These are phyloP conservation scores for Trachelus tabidus DNA, from an alignment of 2,888 invertebrate species.

Conservation along the genomic window DNA sequence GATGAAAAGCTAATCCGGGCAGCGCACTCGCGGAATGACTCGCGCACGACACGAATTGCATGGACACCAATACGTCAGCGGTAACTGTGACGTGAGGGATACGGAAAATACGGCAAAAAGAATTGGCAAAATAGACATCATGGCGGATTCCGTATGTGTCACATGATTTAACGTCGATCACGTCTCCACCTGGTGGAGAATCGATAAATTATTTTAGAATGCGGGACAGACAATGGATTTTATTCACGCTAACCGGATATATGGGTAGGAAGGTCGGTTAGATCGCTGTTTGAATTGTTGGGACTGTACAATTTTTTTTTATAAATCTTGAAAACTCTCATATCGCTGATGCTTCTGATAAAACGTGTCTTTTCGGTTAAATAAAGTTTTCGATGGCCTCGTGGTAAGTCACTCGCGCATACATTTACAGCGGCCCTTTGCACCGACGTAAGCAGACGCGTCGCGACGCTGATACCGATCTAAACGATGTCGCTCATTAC, in stretches of 20 bases:
- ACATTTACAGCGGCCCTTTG: background rate
- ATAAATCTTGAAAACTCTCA: too few relatives aligned
- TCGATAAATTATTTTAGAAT: background rate
- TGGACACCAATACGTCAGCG: background rate
- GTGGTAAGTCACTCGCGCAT: background rate
- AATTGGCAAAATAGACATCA: background rate
- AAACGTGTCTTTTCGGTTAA: background rate
- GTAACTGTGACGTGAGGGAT: background rate
- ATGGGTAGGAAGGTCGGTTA: too few relatives aligned
- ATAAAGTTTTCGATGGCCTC: background rate
- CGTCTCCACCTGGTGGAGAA: background rate
- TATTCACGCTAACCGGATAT: too few relatives aligned
- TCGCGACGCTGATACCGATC: constrained; percentile 6
- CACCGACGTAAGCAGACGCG: background rate
- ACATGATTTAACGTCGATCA: background rate
- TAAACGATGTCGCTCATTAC: constrained; percentile 4
- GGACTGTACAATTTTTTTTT: too few relatives aligned
- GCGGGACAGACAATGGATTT: too few relatives aligned
- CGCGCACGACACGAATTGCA: too few relatives aligned
- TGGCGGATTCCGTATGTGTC: background rate
- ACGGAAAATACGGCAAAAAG: background rate
- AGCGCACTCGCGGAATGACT: background rate
- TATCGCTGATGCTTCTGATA: too few relatives aligned
- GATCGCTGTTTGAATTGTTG: too few relatives aligned
- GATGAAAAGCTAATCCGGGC: background rate